Evolutionary conservation across 2,888 invertebrate genomes (phyloP), one percentile per base, ranked within the genome.

Genomic region (Hydropsyche betteni): DNA sequence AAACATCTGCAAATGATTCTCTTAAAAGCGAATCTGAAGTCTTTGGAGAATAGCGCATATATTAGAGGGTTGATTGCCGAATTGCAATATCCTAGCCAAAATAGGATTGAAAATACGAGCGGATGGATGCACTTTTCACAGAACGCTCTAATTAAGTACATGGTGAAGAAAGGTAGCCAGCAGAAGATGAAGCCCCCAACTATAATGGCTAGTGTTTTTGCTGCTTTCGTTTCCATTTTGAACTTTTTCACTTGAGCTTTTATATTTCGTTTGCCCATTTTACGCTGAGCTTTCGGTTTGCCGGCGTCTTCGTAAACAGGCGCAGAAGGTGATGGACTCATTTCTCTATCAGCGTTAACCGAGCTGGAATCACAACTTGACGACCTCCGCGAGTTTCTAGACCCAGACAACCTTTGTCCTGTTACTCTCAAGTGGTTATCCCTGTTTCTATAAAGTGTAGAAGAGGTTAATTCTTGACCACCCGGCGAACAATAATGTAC

Each of bases 11-110:
- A 96, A 80, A 97, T 93, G 80, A 98, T 95, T 80, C 93, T 91
- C 85, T 96, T 96, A 87, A 98, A 98, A 34, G 97, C 97, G 83
- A 94, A 95, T 77, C 97, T 91, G 86, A 97, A 98, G 86, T 98
- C 97, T 84, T 95, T 95, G 70, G 96, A 96, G 86, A 97, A 97
- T 76, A 97, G 88, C 5, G 97, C 97, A 85, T 98, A 98, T 80
- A 98, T 96, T 83, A 96, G 91, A 0, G 98, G 98, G 84, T 98
- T 98, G 80, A 98, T 93, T 4, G 97, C 98, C 0, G 96, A 96
- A 85, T 98, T 98, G 86, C 97, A 96, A 86, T 98, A 98, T 1
- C 98, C 99, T 79, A 99, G 89, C 98, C 98, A 99, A 86, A 98
- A 98, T 24, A 97, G 90, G 38, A 98, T 90, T 10, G 96, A 95